Conservation (phyloP, 2,797 vertebrate species). For the Prunella strophiata region DNA sequence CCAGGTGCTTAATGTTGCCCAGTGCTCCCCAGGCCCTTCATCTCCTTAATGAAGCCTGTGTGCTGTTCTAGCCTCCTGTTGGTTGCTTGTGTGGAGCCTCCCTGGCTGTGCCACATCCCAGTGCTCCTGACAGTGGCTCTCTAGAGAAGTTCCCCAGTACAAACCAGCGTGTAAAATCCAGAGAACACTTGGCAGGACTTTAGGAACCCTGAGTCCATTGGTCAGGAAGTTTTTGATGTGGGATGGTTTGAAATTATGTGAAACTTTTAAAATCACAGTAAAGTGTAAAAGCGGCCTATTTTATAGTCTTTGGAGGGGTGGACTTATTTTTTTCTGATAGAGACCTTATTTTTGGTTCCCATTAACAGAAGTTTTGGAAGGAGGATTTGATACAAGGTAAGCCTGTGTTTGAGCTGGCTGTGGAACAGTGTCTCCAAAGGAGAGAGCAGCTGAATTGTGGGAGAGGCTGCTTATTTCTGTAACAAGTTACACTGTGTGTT, state of each 20-base stretch:
- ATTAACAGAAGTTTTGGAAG: not conserved
- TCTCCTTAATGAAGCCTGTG: not conserved
- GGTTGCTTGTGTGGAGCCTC: not conserved
- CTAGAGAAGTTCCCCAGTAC: not conserved
- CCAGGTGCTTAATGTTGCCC: not conserved
- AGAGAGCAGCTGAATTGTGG: not conserved
- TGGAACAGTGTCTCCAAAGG: not conserved
- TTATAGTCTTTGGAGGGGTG: not conserved
- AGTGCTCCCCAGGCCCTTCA: not conserved
- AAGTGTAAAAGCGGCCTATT: not conserved
- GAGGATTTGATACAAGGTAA: not conserved
- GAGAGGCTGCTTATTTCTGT: not conserved
- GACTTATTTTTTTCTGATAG: not conserved
- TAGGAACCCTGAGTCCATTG: not conserved
- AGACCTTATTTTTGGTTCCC: not conserved
- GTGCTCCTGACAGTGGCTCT: not conserved
- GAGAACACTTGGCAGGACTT: not conserved
- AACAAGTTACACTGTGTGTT: not conserved
- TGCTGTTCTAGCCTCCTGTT: not conserved
- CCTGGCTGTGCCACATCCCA: not conserved
- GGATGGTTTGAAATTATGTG: not conserved
- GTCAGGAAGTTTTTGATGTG: not conserved
- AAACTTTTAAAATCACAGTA: not conserved
- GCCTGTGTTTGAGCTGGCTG: not conserved
- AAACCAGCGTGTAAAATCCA: not conserved